Evolutionary conservation across 2,797 vertebrate species (phyloP).

Genomic region (Anguilla anguilla): DNA sequence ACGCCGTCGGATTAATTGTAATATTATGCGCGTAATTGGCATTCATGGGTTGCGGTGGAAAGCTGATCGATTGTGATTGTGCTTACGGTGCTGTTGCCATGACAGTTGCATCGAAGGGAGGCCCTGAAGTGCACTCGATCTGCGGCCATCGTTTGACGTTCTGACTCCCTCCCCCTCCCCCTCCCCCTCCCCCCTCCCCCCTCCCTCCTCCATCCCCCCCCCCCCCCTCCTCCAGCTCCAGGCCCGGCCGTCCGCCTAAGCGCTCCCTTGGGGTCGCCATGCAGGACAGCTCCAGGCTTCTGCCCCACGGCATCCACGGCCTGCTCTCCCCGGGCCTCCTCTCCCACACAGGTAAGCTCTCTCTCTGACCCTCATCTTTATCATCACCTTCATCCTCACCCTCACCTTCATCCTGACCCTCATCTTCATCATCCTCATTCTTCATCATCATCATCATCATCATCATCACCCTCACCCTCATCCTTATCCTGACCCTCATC

Average conservation of each 20-base stretch:
- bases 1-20: neutral
- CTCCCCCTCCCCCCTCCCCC: conserved; percentile 44
- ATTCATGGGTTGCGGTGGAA: neutral
- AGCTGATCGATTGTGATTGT: neutral
- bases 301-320: conserved; percentile 85
- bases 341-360: conserved; percentile 83
- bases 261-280: conserved; percentile 84
- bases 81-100: neutral
- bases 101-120: neutral
- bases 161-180: conserved; percentile 24
- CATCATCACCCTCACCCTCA: no score
- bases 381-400: no score
- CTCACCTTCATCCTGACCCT: no score
- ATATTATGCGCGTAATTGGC: neutral
- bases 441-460: no score
- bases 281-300: conserved; percentile 85
- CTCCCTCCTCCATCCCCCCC: conserved; percentile 20
- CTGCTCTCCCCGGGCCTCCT: conserved; percentile 90
- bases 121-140: neutral
- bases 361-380: neutral
- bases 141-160: neutral
- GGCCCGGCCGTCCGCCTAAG: conserved; percentile 91
- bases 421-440: no score
- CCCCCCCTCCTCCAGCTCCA: conserved; percentile 75
- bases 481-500: no score